phyloP scores from a whole-genome alignment of 2,888 invertebrate genomes.

The Meta bourneti region DNA sequence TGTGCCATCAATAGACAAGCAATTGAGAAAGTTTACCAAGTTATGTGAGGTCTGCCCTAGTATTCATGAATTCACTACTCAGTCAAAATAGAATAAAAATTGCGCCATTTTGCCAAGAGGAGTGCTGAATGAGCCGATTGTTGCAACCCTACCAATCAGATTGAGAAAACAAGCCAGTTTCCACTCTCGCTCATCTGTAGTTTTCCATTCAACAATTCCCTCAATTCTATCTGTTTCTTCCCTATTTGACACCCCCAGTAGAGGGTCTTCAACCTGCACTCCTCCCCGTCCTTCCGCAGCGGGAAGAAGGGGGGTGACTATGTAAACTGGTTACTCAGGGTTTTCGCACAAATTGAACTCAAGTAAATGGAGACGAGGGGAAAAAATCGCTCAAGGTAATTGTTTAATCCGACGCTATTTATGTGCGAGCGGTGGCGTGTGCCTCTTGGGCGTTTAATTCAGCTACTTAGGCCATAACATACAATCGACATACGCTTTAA shows the following conservation, averaged over 20 bases:
- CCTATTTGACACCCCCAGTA: slow-evolving; percentile 74
- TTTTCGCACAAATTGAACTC: slow-evolving; percentile 70
- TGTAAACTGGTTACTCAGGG: slow-evolving; percentile 74
- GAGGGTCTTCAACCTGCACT: slow-evolving; percentile 73
- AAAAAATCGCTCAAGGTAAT: neutral
- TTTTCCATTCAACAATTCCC: slow-evolving; percentile 65
- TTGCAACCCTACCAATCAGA: slow-evolving; percentile 47
- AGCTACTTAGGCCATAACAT: neutral
- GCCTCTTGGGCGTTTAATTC: neutral
- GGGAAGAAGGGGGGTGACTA: slow-evolving; percentile 31
- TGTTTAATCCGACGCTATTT: neutral
- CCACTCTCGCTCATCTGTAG: slow-evolving; percentile 48
- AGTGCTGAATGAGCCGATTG: neutral
- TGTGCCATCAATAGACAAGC: too few relatives aligned
- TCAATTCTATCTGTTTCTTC: slow-evolving; percentile 73
- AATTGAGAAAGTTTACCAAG: too few relatives aligned
- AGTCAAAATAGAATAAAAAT: too few relatives aligned
- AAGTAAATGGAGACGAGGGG: slow-evolving; percentile 32
- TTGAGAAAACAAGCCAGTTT: slow-evolving; percentile 74
- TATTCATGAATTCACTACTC: too few relatives aligned
- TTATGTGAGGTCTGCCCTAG: too few relatives aligned
- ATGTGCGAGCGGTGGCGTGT: neutral
- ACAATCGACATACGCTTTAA: neutral
- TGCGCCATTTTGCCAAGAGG: neutral
- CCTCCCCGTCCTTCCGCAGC: slow-evolving; percentile 20